Conservation (phyloP, 2,888 invertebrate species). For the Taenaris catops region DNA sequence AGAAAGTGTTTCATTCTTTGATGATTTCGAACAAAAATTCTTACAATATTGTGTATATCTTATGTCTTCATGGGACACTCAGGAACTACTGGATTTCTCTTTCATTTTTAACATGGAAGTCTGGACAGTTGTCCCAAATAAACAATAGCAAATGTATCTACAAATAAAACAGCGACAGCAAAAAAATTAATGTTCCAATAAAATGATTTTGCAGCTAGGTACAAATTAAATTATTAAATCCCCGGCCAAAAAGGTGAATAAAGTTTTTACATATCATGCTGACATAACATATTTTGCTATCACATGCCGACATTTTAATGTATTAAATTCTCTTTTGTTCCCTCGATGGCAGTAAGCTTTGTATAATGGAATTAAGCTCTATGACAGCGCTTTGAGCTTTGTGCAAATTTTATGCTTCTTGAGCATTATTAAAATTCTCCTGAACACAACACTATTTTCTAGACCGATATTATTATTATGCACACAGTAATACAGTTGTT, state of each 20-base stretch:
- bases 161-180: too few relatives aligned
- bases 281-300: conserved; percentile 19
- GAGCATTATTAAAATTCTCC: conserved; percentile 7
- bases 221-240: conserved; percentile 7
- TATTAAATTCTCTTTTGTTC: conserved; percentile 36
- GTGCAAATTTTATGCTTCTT: conserved; percentile 13
- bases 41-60: too few relatives aligned
- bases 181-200: too few relatives aligned
- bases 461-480: conserved; percentile 13
- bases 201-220: conserved; percentile 2
- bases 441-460: conserved; percentile 9
- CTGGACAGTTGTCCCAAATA: too few relatives aligned
- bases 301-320: conserved; percentile 18
- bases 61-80: too few relatives aligned
- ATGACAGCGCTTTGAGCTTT: conserved; percentile 30
- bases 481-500: too few relatives aligned
- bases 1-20: too few relatives aligned
- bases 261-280: conserved; percentile 17
- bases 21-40: too few relatives aligned
- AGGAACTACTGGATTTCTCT: too few relatives aligned
- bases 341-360: conserved; percentile 29
- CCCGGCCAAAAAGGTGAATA: conserved; percentile 7
- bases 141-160: too few relatives aligned
- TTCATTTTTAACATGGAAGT: too few relatives aligned
- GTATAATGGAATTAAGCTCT: conserved; percentile 46